A percentile compares a stretch with the other conserved stretches of the same genome.
These are phyloP conservation scores for Crossaster papposus DNA, from an alignment of 53 echinoderm and acorn worm species.

Conservation along the genomic window DNA sequence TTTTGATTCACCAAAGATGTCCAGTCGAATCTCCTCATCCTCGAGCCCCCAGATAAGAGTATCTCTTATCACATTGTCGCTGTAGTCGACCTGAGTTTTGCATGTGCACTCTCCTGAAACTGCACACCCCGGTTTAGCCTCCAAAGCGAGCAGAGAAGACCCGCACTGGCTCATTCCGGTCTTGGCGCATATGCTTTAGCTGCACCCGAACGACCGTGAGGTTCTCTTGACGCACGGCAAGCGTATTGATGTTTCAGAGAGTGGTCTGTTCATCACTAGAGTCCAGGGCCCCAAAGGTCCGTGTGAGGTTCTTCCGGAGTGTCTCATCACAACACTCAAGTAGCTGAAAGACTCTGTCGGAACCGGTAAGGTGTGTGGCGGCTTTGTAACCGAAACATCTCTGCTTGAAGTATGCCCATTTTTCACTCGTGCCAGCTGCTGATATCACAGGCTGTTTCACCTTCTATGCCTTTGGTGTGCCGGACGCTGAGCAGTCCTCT, in stretches of 20 bases:
- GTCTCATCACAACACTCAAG: too few species aligned
- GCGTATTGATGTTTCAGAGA: slow-evolving; percentile 52
- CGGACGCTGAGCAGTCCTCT: slow-evolving; percentile 50
- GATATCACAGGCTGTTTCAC: slow-evolving; percentile 44
- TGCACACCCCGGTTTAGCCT: slow-evolving; percentile 31
- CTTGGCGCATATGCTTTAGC: slow-evolving; percentile 54
- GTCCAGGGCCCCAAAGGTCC: slow-evolving; percentile 58
- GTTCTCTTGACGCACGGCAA: too few species aligned
- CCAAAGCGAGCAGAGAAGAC: slow-evolving; percentile 44
- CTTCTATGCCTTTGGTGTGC: slow-evolving; percentile 41
- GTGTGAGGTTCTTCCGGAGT: slow-evolving; percentile 62
- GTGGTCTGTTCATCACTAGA: slow-evolving; percentile 49
- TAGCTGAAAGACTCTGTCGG: too few species aligned
- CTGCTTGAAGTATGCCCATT: slow-evolving; percentile 44
- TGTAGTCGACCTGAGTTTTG: slow-evolving; percentile 29
- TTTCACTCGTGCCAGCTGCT: slow-evolving; percentile 44
- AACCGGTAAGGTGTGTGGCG: too few species aligned
- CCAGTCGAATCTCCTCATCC: too few species aligned
- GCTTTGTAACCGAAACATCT: slow-evolving; percentile 59
- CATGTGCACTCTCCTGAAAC: slow-evolving; percentile 20
- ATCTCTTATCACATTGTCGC: slow-evolving; percentile 7
- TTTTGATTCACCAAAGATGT: slow-evolving; percentile 45
- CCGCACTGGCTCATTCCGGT: slow-evolving; percentile 26
- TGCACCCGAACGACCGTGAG: slow-evolving; percentile 70
- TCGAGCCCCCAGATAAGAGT: slow-evolving; percentile 46